Evolutionary conservation across 2,888 invertebrate species (phyloP).

Genomic region (Clanis bilineata): DNA sequence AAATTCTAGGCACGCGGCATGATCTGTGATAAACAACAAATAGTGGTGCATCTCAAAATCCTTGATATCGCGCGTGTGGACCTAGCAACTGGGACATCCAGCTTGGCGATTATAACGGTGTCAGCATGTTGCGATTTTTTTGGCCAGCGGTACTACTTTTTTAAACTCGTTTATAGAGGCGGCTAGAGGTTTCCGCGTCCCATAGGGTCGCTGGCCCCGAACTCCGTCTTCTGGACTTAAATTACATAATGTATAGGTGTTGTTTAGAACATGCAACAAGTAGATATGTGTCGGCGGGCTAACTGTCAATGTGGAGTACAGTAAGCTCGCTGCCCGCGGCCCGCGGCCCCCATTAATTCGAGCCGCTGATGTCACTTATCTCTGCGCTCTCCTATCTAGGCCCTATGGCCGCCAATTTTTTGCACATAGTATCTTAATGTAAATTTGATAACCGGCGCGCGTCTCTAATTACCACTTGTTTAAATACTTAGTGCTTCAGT

Average conservation of each 20-base stretch:
- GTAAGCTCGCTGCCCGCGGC: conserved; percentile 80
- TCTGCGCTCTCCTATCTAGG: conserved; percentile 80
- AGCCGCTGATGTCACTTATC: conserved; percentile 82
- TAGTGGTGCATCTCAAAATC: conserved; percentile 74
- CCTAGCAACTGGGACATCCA: conserved; percentile 81
- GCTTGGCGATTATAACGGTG: conserved; percentile 83
- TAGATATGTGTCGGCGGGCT: conserved; percentile 81
- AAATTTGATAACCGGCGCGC: conserved; percentile 72
- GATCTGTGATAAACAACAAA: conserved; percentile 69
- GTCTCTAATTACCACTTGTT: conserved; percentile 70
- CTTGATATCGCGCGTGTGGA: conserved; percentile 68
- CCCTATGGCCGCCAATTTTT: conserved; percentile 81
- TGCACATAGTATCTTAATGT: conserved; percentile 72
- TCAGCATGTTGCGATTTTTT: conserved; percentile 84
- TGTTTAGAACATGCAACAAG: conserved; percentile 81
- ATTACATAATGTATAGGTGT: conserved; percentile 82
- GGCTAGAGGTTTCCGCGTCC: conserved; percentile 82
- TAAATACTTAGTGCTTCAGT: conserved; percentile 60
- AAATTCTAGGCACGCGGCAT: conserved; percentile 69
- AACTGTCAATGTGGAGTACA: conserved; percentile 83
- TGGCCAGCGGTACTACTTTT: conserved; percentile 83
- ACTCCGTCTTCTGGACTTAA: conserved; percentile 77
- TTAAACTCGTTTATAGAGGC: conserved; percentile 82
- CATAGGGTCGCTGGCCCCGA: conserved; percentile 81
- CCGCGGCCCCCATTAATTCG: conserved; percentile 82